Evolutionary conservation across 2,113 vertebrate genomes (phyloP), one percentile per base, ranked within the genome.

Genomic region (Dendrocopos noguchii): DNA sequence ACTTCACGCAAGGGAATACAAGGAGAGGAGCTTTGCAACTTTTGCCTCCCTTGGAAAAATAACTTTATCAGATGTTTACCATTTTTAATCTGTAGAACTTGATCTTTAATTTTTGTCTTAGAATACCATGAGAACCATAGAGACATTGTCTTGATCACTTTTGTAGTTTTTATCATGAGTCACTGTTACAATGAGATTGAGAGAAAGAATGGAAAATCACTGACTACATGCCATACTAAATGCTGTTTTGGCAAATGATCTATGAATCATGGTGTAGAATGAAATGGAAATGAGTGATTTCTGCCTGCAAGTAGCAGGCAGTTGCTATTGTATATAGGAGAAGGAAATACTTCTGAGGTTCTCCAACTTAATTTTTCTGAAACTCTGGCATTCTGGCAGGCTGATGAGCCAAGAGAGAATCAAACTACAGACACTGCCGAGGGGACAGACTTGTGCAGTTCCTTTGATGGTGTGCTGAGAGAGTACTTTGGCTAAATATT

Each of bases 181-280:
- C 44, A 28, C 20, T 60, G 46, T 74, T 60, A 34, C 20, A 52
- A 20, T 47, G 31, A 34, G 33, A 46, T 10, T 53, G 50, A n/a
- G 34, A 64, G 24, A 52, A 67, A 50, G 28, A 75, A 25, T 19
- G 24, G 39, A 65, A 73, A 60, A 74, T 1, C 12, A 8, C 7
- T 44, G 7, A 63, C 42, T 25, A 13, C 34, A 24, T 7, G 24
- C 44, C 8, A 1, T 21, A 4, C 16, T 52, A 2, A 2, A 2
- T n/a, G 25, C 15, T 61, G 12, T 19, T 78, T 47, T 67, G 36
- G 42, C 8, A 46, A 25, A 36, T 2, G 1, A 19, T 86, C 57
- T 63, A 55, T 68, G 29, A 64, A 80, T 70, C 72, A 60, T 18
- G 31, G n/a, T 11, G 18, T 9, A 60, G n/a, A 4, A 4, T 13